Evolutionary conservation across 2,888 invertebrate genomes (phyloP), one percentile per base, ranked within the genome.

Genomic region (Folsomia manolachei): DNA sequence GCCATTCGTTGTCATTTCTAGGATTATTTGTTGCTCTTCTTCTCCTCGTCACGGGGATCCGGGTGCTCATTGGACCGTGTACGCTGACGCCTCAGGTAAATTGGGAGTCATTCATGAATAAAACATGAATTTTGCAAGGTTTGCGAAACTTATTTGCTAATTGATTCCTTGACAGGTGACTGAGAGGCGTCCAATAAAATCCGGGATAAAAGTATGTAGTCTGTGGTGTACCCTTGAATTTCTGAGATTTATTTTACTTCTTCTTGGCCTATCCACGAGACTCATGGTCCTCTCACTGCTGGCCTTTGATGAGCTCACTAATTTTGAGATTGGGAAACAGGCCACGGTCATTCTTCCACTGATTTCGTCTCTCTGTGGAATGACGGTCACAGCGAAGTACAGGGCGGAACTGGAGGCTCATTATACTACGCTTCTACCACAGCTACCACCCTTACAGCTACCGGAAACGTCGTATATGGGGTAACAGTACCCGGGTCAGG

Each of bases 221-320:
- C 14, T 27, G 7, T 64, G 27, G 64, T 64, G 27, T n/a, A n/a
- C 39, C 27, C 14, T 64, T 2, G 27, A 2, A 7, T 64, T 64
- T 27, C 27, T 64, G 14, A 4, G 64, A 9, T 18, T 64, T n/a
- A 64, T 64, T 11, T 4, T 64, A 9, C 27, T 27, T 9, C 23
- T 27, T 4, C 64, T 64, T 19, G 27, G 64, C 64, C 64, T 64
- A 4, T 64, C 64, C 39, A 2, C 27, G 14, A 26, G 64, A 2
- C 39, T 64, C n/a, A 14, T 64, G 27, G 27, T 64, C 64, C 27
- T 64, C 39, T 26, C 26, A 19, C 39, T 64, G 7, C 18, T 64
- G 2, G 23, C 14, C 19, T 64, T 27, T 21, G 64, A 64, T 19
- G 64, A 64, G 25, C 19, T 64, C 2, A 64, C 64, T 4, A 27